phyloP scores from a whole-genome alignment of 2,888 invertebrate species.

The Tenthredo notha region DNA sequence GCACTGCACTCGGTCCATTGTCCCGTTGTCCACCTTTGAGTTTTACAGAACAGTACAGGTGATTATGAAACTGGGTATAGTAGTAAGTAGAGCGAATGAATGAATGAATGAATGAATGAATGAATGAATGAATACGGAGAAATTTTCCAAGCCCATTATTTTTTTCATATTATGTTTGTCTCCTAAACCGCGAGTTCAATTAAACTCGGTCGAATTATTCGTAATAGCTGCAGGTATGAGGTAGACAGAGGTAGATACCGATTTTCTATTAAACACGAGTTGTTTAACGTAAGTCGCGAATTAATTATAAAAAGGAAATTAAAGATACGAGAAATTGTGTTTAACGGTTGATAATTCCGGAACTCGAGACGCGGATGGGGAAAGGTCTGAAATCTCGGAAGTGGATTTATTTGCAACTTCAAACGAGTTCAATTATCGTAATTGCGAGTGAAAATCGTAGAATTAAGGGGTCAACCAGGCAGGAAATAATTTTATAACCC shows the following conservation, averaged over 20 bases:
- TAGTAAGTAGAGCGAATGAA: slow-evolving; percentile 17
- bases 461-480: slow-evolving; percentile 24
- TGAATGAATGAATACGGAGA: neutral
- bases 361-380: neutral
- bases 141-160: neutral
- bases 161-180: neutral
- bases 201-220: neutral
- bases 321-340: neutral
- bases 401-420: slow-evolving; percentile 4
- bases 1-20: slow-evolving; percentile 94
- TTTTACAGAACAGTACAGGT: slow-evolving; percentile 10
- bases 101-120: neutral
- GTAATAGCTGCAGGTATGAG: neutral
- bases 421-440: slow-evolving; percentile 34
- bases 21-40: slow-evolving; percentile 90
- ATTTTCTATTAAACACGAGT: neutral
- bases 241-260: neutral
- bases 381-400: neutral
- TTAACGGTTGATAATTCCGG: neutral
- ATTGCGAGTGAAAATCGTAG: slow-evolving; percentile 16
- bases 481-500: slow-evolving; percentile 35
- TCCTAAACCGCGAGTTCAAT: neutral
- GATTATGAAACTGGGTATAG: slow-evolving; percentile 7
- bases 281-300: neutral
- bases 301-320: neutral